Evolutionary conservation across 1,140 invertebrate species (phyloP).

Genomic region (Aphaenogaster ashmeadi): DNA sequence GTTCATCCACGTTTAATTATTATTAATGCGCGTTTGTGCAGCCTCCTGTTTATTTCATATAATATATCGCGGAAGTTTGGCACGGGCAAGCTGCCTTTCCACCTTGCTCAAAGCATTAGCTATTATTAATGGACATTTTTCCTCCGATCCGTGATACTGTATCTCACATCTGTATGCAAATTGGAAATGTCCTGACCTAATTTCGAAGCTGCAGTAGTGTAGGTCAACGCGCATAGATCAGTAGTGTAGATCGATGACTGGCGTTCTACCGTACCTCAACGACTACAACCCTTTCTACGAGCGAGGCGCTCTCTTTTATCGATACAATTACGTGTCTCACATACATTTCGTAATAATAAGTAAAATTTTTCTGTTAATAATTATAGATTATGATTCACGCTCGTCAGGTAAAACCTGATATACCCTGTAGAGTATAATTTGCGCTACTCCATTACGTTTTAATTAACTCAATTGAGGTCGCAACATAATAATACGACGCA

Average conservation of each 20-base stretch:
- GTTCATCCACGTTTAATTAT: neutral
- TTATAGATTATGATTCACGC: neutral
- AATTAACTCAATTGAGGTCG: conserved; percentile 32
- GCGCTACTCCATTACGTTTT: conserved; percentile 3
- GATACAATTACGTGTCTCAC: neutral
- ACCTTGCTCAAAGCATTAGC: neutral
- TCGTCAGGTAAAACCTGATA: neutral
- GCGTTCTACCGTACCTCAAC: conserved; percentile 5
- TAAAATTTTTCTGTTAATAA: conserved; percentile 3
- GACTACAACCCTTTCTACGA: neutral
- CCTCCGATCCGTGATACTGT: conserved; percentile 37
- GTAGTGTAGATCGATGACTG: conserved; percentile 58
- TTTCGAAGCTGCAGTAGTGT: conserved; percentile 47
- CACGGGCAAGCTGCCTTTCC: neutral
- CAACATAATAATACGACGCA: conserved; percentile 12
- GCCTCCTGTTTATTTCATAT: neutral
- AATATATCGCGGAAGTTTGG: neutral
- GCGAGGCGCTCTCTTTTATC: neutral
- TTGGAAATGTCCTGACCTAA: conserved; percentile 61
- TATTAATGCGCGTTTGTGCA: neutral
- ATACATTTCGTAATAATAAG: neutral
- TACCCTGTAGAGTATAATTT: neutral
- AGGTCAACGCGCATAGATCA: conserved; percentile 59
- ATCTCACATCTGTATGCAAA: conserved; percentile 49
- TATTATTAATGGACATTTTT: conserved; percentile 60